Percentiles rank a stretch among this genome's conserved stretches.
These are phyloP conservation scores for Montipora efflorescens DNA, from an alignment of 64 coral and sea anemone species.

Conservation along the genomic window DNA sequence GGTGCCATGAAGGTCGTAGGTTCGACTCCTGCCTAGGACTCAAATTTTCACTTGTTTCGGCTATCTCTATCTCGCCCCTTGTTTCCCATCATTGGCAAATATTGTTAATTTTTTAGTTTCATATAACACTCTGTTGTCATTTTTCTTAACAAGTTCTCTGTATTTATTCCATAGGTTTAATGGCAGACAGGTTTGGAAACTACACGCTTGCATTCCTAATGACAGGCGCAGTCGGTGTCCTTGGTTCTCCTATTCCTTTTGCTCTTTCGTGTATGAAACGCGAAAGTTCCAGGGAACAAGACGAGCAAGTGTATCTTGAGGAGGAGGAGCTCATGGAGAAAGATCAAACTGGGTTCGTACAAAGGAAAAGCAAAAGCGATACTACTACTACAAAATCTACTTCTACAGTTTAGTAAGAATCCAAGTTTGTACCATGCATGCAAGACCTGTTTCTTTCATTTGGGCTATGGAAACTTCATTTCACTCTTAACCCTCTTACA, in stretches of 20 bases:
- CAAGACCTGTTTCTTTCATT: conserved; percentile 22
- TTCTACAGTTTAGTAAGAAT: not conserved
- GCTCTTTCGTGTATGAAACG: not conserved
- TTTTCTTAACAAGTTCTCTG: too few species aligned
- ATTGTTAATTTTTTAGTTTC: not conserved
- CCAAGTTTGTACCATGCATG: not conserved
- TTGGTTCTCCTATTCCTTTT: conserved; percentile 17
- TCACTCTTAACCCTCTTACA: not conserved
- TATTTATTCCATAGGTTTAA: not conserved
- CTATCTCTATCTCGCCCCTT: too few species aligned
- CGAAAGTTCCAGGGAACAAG: not conserved
- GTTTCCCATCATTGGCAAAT: too few species aligned
- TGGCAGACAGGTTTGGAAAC: conserved; percentile 30
- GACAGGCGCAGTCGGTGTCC: not conserved
- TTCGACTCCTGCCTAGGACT: too few species aligned
- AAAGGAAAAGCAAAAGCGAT: not conserved
- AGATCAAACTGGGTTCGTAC: not conserved
- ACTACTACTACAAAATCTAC: not conserved
- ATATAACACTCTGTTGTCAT: not conserved
- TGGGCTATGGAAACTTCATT: conserved; percentile 40
- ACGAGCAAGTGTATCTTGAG: not conserved
- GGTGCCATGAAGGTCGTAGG: too few species aligned
- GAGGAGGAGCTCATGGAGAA: conserved; percentile 3
- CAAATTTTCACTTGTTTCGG: too few species aligned
- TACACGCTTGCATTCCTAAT: not conserved